Evolutionary conservation across 2,888 invertebrate genomes (phyloP).

Genomic region (Macaria liturata): DNA sequence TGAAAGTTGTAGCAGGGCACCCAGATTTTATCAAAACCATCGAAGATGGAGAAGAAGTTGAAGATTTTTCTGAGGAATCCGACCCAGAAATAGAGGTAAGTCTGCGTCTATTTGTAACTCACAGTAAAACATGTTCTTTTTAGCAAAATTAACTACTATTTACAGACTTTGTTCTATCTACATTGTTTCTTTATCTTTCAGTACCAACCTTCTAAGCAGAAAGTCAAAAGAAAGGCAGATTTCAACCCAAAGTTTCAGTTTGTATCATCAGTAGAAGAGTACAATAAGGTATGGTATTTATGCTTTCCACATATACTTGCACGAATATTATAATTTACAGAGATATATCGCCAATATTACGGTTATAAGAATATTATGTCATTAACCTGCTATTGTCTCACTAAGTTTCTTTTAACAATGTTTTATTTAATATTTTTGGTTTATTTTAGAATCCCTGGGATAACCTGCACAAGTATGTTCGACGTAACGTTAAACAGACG

Average conservation of each 20-base stretch:
- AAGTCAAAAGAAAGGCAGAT: slow-evolving; percentile 87
- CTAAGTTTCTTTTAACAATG: too few species aligned
- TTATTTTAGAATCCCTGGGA: slow-evolving; percentile 88
- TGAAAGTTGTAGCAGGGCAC: slow-evolving; percentile 55
- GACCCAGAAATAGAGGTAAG: slow-evolving; percentile 90
- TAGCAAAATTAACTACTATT: too few species aligned
- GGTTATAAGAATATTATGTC: too few species aligned
- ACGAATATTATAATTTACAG: too few species aligned
- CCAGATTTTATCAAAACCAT: slow-evolving; percentile 92
- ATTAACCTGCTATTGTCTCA: too few species aligned
- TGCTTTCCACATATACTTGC: too few species aligned
- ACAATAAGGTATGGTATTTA: slow-evolving; percentile 82
- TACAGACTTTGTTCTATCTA: neutral
- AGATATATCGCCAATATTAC: too few species aligned
- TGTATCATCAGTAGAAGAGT: slow-evolving; percentile 89
- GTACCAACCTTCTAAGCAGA: slow-evolving; percentile 93
- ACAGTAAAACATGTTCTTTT: too few species aligned
- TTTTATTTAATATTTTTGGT: neutral
- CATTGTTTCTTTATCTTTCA: slow-evolving; percentile 60
- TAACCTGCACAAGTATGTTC: slow-evolving; percentile 90
- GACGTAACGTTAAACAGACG: slow-evolving; percentile 90
- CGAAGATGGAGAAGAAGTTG: slow-evolving; percentile 91
- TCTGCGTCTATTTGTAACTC: neutral
- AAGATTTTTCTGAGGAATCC: slow-evolving; percentile 91
- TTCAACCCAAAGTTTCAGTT: slow-evolving; percentile 93